Evolutionary conservation across 2,797 vertebrate species (phyloP), one percentile per base, ranked within the genome.

Genomic region (Centroberyx gerrardi): DNA sequence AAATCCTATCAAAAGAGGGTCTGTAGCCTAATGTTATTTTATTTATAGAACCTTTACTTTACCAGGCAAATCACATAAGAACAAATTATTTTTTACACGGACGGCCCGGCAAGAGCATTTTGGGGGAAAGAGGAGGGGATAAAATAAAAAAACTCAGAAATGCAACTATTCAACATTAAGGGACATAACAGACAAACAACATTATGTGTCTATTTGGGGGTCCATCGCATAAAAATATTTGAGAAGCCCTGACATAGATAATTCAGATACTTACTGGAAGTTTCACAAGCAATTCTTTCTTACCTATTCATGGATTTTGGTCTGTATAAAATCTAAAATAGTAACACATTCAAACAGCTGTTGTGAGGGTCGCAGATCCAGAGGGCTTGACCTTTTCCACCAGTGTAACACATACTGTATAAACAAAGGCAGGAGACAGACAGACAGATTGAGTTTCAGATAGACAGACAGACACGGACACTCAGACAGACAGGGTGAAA

Each of bases 301-400:
- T 7, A 33, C 13, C 7, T 44, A 28, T 40, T 10, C 62, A 44
- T 67, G 8, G 68, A 46, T 48, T 82, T 58, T 49, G 58, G 31
- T 85, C 59, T 76, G 13, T 8, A 29, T 72, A 66, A 56, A 46
- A 44, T 80, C 46, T 55, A 62, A 81, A 80, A 73, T 82, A 65
- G 31, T 58, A 15, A 87, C 66, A 87, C 66, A n/a, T 59, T 62
- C 40, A 74, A 63, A 74, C 73, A 78, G 81, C 48, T 66, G 70
- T 62, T 52, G 51, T 65, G 74, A 74, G 68, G 46, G 27, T 74
- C 62, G 62, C 60, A 17, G 44, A 46, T 74, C 65, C 63, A 48
- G 13, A 68, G 13, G 66, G 62, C 54, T 0, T 62, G 64, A 80
- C 61, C 27, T 40, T 74, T 42, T 51, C n/a, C 17, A 29, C 52